A percentile compares a stretch with the other conserved stretches of the same genome.
phyloP scores from a whole-genome alignment of 2,113 vertebrate species.

The Octodon degus region DNA sequence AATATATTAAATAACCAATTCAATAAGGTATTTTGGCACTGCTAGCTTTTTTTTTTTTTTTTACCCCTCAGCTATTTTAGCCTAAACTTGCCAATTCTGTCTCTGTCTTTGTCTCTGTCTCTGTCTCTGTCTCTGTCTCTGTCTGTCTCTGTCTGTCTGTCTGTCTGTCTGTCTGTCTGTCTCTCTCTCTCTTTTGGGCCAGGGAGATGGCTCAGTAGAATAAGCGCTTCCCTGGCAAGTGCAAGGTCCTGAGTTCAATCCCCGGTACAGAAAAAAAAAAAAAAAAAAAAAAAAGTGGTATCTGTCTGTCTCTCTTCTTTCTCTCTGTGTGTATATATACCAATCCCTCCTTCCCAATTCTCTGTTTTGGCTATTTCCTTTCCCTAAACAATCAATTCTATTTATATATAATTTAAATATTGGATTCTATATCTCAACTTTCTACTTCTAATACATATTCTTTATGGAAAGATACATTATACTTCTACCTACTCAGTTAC shows the following conservation, averaged over 20 bases:
- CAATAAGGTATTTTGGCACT: neutral
- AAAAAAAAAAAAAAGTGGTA: too few relatives aligned
- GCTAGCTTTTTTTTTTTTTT: neutral
- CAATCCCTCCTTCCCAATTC: neutral
- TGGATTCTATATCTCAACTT: neutral
- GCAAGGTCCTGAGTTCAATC: too few relatives aligned
- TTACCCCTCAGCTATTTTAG: neutral
- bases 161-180: too few relatives aligned
- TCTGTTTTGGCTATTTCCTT: neutral
- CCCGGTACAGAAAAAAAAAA: too few relatives aligned
- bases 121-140: too few relatives aligned
- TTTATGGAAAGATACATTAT: neutral
- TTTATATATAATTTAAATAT: neutral
- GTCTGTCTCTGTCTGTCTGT: too few relatives aligned
- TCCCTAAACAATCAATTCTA: neutral
- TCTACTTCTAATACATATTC: neutral
- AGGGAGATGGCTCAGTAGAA: too few relatives aligned
- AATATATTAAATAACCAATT: neutral
- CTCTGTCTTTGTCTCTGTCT: neutral
- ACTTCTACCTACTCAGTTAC: neutral
- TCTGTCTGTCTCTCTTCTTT: too few relatives aligned
- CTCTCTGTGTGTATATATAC: too few relatives aligned
- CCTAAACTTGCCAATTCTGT: neutral
- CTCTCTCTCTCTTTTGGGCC: too few relatives aligned
- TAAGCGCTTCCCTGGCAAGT: too few relatives aligned